Percentiles rank a stretch among this genome's conserved stretches.
Conservation (phyloP, 2,797 vertebrate species). For the Onychomys arenicola region DNA sequence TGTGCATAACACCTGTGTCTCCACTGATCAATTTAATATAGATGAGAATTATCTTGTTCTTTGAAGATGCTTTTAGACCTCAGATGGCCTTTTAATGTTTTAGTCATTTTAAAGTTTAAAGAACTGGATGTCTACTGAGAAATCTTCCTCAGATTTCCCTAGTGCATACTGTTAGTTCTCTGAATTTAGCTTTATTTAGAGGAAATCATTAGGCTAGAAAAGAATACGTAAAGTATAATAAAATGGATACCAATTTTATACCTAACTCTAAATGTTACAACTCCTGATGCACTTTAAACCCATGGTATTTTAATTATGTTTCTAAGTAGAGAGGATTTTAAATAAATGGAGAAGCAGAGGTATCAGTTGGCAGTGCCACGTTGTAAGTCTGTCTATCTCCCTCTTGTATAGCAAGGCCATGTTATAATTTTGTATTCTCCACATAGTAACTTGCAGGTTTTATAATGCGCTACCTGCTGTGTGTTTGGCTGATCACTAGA, state of each 20-base stretch:
- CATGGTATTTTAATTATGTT: constrained; percentile 13
- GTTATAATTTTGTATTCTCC: constrained; percentile 40
- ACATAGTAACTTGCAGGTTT: not conserved
- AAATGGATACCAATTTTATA: constrained; percentile 55
- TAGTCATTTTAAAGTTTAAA: constrained; percentile 39
- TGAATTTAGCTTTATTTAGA: constrained; percentile 53
- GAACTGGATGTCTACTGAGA: constrained; percentile 23
- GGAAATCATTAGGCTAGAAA: constrained; percentile 30
- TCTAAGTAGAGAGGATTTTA: constrained; percentile 11
- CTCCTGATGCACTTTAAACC: constrained; percentile 17
- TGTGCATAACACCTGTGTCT: not conserved
- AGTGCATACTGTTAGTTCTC: not conserved
- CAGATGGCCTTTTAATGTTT: constrained; percentile 41
- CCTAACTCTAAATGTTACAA: constrained; percentile 14
- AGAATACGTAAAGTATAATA: constrained; percentile 39
- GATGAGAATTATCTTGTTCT: not conserved
- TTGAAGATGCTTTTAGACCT: constrained; percentile 37
- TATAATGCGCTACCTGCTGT: not conserved
- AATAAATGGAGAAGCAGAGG: not conserved
- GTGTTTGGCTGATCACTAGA: constrained; percentile 70
- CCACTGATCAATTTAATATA: constrained; percentile 1
- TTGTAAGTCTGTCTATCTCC: constrained; percentile 46
- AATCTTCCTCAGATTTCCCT: constrained; percentile 34
- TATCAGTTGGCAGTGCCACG: not conserved
- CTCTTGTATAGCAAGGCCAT: not conserved